A percentile compares a stretch with the other conserved stretches of the same genome.
Evolutionary conservation across 92 coral and sea anemone species (phyloP).

Genomic region (Umimayanthus kanabou): DNA sequence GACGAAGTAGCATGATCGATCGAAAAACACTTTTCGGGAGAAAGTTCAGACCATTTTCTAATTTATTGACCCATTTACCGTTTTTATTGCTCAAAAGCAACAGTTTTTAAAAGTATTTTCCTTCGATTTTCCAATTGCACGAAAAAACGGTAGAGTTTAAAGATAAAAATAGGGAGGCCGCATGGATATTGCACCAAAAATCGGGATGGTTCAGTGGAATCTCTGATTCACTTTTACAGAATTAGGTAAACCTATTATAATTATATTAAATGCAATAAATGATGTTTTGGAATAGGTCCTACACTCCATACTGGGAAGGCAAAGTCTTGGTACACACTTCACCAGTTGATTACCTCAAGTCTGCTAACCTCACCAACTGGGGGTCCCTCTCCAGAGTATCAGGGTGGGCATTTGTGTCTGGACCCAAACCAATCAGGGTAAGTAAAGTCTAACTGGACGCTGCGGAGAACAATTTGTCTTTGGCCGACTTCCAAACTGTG

Average conservation of each 20-base stretch:
- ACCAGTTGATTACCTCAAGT: conserved; percentile 61
- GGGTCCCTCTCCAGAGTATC: conserved; percentile 71
- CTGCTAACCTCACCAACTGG: conserved; percentile 57
- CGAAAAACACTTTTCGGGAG: too few relatives aligned
- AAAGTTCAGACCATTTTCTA: too few relatives aligned
- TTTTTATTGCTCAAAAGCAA: too few relatives aligned
- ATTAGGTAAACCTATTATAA: not conserved
- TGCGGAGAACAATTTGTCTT: not conserved
- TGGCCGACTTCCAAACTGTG: not conserved
- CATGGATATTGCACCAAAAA: too few relatives aligned
- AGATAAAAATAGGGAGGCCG: too few relatives aligned
- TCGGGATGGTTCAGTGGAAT: too few relatives aligned
- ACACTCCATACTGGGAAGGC: conserved; percentile 83
- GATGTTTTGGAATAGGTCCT: conserved; percentile 60
- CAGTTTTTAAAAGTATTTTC: too few relatives aligned
- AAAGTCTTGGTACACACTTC: conserved; percentile 72
- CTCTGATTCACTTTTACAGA: not conserved
- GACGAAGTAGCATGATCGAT: too few relatives aligned
- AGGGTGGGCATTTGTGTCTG: conserved; percentile 89
- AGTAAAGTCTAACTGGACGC: not conserved
- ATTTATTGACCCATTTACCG: too few relatives aligned
- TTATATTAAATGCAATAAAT: not conserved
- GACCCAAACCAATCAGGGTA: conserved; percentile 90
- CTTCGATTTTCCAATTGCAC: not conserved
- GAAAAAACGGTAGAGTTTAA: too few relatives aligned